Base-by-base conservation (phyloP, 1,140 invertebrate genomes). In the Pseudomyrmex pallidus region DNA sequence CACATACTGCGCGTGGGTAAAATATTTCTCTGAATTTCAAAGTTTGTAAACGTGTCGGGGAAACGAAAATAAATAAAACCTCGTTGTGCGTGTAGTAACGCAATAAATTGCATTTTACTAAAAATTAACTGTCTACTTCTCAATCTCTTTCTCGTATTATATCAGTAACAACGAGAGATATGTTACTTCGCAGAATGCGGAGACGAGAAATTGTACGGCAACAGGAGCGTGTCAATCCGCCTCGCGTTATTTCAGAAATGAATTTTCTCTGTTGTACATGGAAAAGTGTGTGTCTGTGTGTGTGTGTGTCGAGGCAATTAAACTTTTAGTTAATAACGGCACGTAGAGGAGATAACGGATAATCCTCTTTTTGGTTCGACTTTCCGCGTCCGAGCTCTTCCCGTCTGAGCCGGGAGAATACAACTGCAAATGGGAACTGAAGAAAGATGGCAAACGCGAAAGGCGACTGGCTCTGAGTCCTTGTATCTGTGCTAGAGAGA, bases 321-420 rank as follows among this genome's bases (percentile, higher is more conserved):
- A 77, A 77, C 74, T 77, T 77, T 56, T 56, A 48, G 50, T 77
- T 77, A 77, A 77, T 77, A 77, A 67, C 4, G 17, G 35, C 52
- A 56, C 74, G 35, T 67, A 67, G 17, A 56, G 2, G 17, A 67
- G 62, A 77, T 77, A 67, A 67, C 25, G 35, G 74, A 77, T 77
- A 67, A 77, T 77, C 74, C 62, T 67, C 35, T 67, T 67, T 77
- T 48, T 56, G 12, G 50, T 67, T 67, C 52, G 25, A 67, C 50
- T 77, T 77, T 57, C 10, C 13, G 17, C 52, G 74, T 77, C 17
- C 35, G 35, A 67, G 13, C 35, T 67, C 50, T 56, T 64, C 54
- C 46, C 17, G n/a, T 57, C 48, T 20, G 57, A 22, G 17, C 46
- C 25, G 48, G 2, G 12, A 54, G 25, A 25, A 67, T 22, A 56